Evolutionary conservation across 2,888 invertebrate species (phyloP).

Genomic region (Entomobrya multifasciata): DNA sequence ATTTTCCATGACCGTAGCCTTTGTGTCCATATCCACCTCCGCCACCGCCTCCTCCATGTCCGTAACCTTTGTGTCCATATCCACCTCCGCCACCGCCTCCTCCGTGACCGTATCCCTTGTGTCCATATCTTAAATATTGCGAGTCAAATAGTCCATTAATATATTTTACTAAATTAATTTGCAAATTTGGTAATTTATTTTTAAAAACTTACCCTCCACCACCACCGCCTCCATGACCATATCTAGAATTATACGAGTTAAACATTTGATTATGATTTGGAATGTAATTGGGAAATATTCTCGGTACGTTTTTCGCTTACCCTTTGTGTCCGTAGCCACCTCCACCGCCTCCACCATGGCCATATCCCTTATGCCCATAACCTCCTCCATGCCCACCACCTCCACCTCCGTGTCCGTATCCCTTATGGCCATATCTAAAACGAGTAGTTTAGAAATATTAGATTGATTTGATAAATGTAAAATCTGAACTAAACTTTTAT

Average conservation of each 20-base stretch:
- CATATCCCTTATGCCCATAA: constrained; percentile 58
- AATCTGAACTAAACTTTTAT: too few relatives aligned
- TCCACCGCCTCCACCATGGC: constrained; percentile 49
- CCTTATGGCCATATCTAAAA: background rate
- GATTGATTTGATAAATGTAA: background rate
- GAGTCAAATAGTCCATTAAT: too few relatives aligned
- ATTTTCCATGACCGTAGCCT: constrained; percentile 78
- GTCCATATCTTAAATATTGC: constrained; percentile 41
- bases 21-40: constrained; percentile 52
- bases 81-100: constrained; percentile 52
- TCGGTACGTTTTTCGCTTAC: too few relatives aligned
- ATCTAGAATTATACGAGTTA: too few relatives aligned
- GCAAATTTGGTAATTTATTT: too few relatives aligned
- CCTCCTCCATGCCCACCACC: constrained; percentile 59
- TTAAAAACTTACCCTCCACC: constrained; percentile 35
- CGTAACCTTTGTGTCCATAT: constrained; percentile 59
- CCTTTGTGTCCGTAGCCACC: constrained; percentile 49
- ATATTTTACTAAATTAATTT: too few relatives aligned
- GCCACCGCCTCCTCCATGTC: constrained; percentile 50
- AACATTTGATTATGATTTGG: too few relatives aligned
- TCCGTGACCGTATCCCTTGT: constrained; percentile 52
- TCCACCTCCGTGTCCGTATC: constrained; percentile 51
- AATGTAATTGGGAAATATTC: too few relatives aligned
- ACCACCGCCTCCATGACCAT: too few relatives aligned
- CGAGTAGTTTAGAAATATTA: background rate